Conservation (phyloP, 2,113 vertebrate species). For the Pedionomus torquatus region DNA sequence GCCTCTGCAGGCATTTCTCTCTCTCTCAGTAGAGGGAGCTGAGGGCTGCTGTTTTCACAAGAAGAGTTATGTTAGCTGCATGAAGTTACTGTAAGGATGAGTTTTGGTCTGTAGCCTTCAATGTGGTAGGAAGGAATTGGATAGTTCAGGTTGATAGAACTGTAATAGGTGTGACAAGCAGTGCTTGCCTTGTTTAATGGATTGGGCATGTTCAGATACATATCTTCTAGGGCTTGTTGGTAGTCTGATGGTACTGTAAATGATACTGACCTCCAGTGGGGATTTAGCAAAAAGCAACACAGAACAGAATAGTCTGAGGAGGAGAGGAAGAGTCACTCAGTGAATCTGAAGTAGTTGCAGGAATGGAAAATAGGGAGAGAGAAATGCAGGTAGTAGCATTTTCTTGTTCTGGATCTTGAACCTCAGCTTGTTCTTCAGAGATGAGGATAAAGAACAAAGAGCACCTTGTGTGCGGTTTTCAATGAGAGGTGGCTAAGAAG, state of each 20-base stretch:
- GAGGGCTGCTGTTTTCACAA: neutral
- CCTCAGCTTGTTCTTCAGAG: neutral
- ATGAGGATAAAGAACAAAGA: neutral
- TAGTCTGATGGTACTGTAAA: neutral
- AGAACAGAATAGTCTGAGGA: neutral
- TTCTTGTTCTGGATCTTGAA: neutral
- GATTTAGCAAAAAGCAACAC: neutral
- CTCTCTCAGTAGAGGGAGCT: neutral
- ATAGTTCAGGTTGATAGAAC: neutral
- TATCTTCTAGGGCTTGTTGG: neutral
- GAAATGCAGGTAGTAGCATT: neutral
- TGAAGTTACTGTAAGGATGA: neutral
- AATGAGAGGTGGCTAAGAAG: neutral
- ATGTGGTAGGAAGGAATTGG: neutral
- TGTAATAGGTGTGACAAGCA: neutral
- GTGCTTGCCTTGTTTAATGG: neutral
- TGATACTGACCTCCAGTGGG: neutral
- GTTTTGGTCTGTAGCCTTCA: neutral
- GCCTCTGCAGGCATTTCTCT: neutral
- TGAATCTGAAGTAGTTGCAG: neutral
- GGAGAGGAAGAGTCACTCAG: fast-evolving
- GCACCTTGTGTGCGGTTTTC: neutral
- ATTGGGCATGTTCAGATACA: neutral
- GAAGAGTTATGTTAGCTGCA: neutral
- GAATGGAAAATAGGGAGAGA: neutral